Evolutionary conservation across 2,797 vertebrate genomes (phyloP).

Genomic region (Paguma larvata): DNA sequence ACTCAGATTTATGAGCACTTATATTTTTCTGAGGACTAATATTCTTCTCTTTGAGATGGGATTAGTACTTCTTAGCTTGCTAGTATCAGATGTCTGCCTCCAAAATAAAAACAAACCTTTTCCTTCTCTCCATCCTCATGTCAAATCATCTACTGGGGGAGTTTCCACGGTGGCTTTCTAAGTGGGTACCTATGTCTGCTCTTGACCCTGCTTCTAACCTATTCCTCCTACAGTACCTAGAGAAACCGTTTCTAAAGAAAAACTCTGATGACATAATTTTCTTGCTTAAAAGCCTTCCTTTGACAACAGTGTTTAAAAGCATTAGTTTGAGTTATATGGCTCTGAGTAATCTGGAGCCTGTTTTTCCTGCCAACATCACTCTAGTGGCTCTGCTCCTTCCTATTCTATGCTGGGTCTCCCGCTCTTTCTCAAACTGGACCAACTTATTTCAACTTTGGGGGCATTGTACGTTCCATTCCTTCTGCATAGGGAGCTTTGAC

Average conservation of each 20-base stretch:
- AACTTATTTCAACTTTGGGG: background rate
- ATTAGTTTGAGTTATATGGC: background rate
- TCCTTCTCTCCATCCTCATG: background rate
- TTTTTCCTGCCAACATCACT: background rate
- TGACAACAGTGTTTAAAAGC: background rate
- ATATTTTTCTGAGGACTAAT: background rate
- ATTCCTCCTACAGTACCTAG: background rate
- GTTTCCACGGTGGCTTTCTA: background rate
- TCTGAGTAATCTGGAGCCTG: background rate
- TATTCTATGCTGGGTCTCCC: background rate
- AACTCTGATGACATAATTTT: background rate
- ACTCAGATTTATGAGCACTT: background rate
- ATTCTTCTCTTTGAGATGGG: conserved; percentile 10
- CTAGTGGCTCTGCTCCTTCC: no score
- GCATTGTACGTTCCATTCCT: background rate
- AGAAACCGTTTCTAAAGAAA: background rate
- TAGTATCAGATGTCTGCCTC: background rate
- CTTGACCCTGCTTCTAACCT: background rate
- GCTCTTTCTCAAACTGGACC: background rate
- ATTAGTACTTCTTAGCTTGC: background rate
- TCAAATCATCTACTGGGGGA: background rate
- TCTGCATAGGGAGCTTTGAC: background rate
- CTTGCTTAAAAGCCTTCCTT: background rate
- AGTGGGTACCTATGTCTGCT: no score
- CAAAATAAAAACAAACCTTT: background rate